Base-by-base conservation (phyloP, 1,140 invertebrate species). In the Brachionus koreanus region DNA sequence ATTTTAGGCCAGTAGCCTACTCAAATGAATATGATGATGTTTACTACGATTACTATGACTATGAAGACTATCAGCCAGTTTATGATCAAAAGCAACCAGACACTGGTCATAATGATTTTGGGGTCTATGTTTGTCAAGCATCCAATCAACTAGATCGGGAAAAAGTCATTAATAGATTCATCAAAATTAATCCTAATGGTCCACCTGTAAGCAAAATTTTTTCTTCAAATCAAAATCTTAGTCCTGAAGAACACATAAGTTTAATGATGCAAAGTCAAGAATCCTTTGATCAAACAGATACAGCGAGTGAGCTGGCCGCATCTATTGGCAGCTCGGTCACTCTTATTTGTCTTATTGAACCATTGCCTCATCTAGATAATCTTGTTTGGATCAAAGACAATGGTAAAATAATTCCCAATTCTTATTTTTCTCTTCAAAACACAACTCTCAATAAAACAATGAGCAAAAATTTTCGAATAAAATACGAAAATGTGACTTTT, bases 371-470 rank as follows among this genome's bases (percentile, higher is more conserved):
- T 49, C 37, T 79, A 2, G 61, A 61, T 12, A 23, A 29, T 2
- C n/a, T 65, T 7, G 13, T 79, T 42, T 79, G 76, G 76, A 79
- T 79, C 25, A 79, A 79, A 65, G 76, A 79, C n/a, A 79, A 65
- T 39, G 76, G 76, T 4, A 74, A 74, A 46, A 74, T 74, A 74
- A 74, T 74, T 35, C 69, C 69, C 19, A 74, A 74, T 49, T 74
- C 69, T 46, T 9, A 35, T 43, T 74, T 46, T 43, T 74, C 69
- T 25, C 29, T 74, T 9, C 35, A 37, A 69, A 39, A 69, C 33
- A 35, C 43, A 39, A 74, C 67, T 16, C 33, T 46, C 1, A 74
- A 43, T 25, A 46, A 23, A 25, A 43, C 33, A 4, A 74, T 19
- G 1, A 49, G 33, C 39, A 43, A 74, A 74, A 74, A 74, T 74